Conservation (phyloP, 2,888 invertebrate species). For the Hypomecis atomaria region DNA sequence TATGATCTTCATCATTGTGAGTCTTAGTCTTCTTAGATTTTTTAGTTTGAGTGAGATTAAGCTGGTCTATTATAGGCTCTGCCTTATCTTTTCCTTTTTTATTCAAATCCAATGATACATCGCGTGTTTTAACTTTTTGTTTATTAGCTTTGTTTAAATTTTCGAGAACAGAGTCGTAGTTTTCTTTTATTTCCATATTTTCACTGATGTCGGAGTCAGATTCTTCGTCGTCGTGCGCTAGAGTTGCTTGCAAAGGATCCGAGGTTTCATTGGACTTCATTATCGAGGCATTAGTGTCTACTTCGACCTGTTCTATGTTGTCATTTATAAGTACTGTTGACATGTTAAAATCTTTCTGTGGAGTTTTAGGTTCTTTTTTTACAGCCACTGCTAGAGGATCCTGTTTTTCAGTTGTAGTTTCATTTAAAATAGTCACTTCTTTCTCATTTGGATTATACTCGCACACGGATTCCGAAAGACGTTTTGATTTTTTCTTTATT, state of each 20-base stretch:
- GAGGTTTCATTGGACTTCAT: slow-evolving; percentile 54
- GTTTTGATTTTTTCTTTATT: slow-evolving; percentile 53
- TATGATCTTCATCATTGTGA: slow-evolving; percentile 22
- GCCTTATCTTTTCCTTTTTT: slow-evolving; percentile 58
- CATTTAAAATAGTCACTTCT: slow-evolving; percentile 64
- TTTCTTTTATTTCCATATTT: slow-evolving; percentile 68
- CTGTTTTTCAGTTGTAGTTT: slow-evolving; percentile 46
- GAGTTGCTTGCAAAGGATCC: slow-evolving; percentile 65
- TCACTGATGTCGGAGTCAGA: slow-evolving; percentile 62
- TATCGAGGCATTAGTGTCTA: slow-evolving; percentile 58
- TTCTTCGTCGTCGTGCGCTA: slow-evolving; percentile 43
- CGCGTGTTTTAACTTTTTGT: slow-evolving; percentile 52
- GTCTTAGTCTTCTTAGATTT: slow-evolving; percentile 47
- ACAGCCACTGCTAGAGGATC: slow-evolving; percentile 64
- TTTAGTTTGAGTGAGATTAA: slow-evolving; percentile 70
- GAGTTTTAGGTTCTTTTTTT: slow-evolving; percentile 70
- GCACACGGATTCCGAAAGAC: slow-evolving; percentile 55
- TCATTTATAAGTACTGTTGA: slow-evolving; percentile 61
- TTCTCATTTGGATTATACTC: slow-evolving; percentile 62
- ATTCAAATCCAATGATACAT: slow-evolving; percentile 65
- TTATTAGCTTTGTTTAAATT: slow-evolving; percentile 55
- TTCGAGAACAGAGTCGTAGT: slow-evolving; percentile 69
- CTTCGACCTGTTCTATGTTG: slow-evolving; percentile 59
- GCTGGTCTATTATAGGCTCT: slow-evolving; percentile 64
- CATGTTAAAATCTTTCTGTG: slow-evolving; percentile 57